A percentile compares a stretch with the other conserved stretches of the same genome.
These are phyloP conservation scores for Ceryle rudis DNA, from an alignment of 2,797 vertebrate species.

Conservation along the genomic window DNA sequence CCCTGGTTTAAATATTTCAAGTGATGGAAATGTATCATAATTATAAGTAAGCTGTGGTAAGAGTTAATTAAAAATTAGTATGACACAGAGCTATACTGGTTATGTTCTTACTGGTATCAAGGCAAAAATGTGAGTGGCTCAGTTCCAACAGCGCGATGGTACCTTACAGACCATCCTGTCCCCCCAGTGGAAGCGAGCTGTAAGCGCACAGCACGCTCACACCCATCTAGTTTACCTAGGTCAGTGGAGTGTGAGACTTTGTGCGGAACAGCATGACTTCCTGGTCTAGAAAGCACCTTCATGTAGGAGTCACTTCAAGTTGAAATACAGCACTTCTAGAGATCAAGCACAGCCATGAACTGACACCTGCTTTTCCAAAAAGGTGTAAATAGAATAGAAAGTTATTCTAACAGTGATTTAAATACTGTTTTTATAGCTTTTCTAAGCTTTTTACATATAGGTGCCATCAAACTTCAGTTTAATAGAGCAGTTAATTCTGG, in stretches of 20 bases:
- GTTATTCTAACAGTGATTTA: neutral
- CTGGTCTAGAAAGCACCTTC: neutral
- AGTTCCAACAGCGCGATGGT: neutral
- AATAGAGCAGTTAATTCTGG: neutral
- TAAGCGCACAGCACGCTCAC: accelerated
- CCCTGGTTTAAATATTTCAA: neutral
- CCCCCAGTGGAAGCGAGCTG: neutral
- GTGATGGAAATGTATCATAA: neutral
- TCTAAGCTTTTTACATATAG: neutral
- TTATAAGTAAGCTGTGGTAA: neutral
- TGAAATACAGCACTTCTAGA: neutral
- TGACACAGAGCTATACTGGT: neutral
- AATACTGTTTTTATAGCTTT: neutral
- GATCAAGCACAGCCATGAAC: neutral
- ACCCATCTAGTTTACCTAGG: neutral
- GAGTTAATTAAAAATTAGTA: neutral
- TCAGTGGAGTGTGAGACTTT: neutral
- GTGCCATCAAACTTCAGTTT: neutral
- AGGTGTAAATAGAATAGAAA: neutral
- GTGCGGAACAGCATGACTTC: neutral
- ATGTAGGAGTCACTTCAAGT: neutral
- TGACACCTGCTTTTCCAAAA: neutral
- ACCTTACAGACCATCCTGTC: neutral
- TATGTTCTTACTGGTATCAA: neutral
- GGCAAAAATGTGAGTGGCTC: neutral